phyloP scores from a whole-genome alignment of 2,888 invertebrate species.

The Noctua comes region DNA sequence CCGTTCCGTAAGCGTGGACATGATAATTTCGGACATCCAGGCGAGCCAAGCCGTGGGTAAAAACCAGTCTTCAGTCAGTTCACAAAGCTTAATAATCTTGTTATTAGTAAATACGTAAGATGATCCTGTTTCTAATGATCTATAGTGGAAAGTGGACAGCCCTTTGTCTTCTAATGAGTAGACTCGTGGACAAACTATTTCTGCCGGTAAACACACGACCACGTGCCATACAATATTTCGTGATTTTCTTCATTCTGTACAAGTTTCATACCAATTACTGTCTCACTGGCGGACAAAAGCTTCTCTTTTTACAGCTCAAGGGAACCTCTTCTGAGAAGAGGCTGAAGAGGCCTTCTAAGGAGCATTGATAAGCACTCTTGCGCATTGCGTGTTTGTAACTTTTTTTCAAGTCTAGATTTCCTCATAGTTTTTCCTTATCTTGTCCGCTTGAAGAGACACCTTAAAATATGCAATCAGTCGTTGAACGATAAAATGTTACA shows the following conservation, averaged over 20 bases:
- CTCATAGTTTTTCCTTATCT: background rate
- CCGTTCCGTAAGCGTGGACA: background rate
- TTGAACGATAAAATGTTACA: conserved; percentile 19
- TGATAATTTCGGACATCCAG: background rate
- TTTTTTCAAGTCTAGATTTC: background rate
- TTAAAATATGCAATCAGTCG: conserved; percentile 13
- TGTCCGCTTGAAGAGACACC: background rate
- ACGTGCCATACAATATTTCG: background rate
- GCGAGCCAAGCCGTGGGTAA: background rate
- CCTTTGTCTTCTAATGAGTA: conserved; percentile 12
- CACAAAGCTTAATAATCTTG: conserved; percentile 1
- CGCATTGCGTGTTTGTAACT: background rate
- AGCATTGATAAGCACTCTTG: background rate
- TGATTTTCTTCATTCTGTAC: background rate
- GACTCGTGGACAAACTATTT: background rate
- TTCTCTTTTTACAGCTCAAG: background rate
- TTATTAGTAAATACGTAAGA: background rate
- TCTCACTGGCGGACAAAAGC: background rate
- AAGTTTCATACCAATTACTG: background rate
- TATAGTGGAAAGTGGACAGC: background rate
- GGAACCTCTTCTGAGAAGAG: background rate
- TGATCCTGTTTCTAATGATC: conserved; percentile 20
- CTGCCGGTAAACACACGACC: background rate
- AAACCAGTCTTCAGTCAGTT: background rate
- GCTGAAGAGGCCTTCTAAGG: background rate